Conservation (phyloP, 2,888 invertebrate genomes). For the Drosophila mimica region DNA sequence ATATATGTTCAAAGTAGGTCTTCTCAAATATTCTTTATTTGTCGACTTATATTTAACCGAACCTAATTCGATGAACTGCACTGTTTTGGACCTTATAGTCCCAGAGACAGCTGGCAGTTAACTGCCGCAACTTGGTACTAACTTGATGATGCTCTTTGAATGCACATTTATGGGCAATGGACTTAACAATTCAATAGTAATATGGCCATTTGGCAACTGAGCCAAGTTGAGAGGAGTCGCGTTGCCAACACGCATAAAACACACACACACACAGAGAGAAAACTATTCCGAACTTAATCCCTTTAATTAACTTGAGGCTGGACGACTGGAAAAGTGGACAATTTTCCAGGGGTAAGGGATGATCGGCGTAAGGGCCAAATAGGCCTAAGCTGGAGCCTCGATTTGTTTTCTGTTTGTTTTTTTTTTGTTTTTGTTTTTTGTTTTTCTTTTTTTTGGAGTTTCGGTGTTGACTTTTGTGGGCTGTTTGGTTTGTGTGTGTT, state of each 20-base stretch:
- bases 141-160: not conserved
- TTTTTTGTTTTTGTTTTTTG: not conserved
- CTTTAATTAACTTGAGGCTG: conserved; percentile 71
- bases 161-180: conserved; percentile 5
- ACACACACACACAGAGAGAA: conserved; percentile 1
- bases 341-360: not conserved
- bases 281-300: conserved; percentile 73
- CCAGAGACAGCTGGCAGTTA: not conserved
- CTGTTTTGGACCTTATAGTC: not conserved
- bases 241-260: conserved; percentile 30
- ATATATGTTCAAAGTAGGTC: too few species aligned
- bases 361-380: not conserved
- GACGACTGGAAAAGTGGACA: not conserved
- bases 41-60: too few species aligned
- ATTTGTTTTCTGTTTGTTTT: not conserved
- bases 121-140: not conserved
- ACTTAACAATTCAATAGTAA: conserved; percentile 1
- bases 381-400: conserved; percentile 12
- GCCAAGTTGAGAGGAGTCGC: conserved; percentile 15
- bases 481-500: conserved; percentile 7
- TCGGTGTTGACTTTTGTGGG: conserved; percentile 28
- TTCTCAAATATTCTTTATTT: too few species aligned
- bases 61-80: not conserved
- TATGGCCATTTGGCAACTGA: conserved; percentile 8
- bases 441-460: conserved; percentile 2